phyloP scores from a whole-genome alignment of 2,113 vertebrate species.

The Macaca fascicularis region T2T-MFA8v1.1 NC_088385.1:138052001-138052500 shows the following conservation, averaged over 20 bases:
- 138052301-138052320: background rate
- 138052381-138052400: background rate
- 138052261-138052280: background rate
- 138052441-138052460: background rate
- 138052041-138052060: background rate
- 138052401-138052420: background rate
- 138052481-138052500: accelerated
- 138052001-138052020: background rate
- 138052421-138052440: background rate
- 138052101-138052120: background rate
- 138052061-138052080: no score
- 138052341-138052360: background rate
- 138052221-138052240: background rate
- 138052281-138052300: background rate
- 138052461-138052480: background rate
- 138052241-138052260: background rate
- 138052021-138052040: background rate
- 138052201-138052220: accelerated
- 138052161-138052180: accelerated
- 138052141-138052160: background rate
- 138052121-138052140: background rate
- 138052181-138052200: background rate
- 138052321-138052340: background rate
- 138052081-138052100: accelerated
- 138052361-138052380: accelerated